These are phyloP conservation scores for Myripristis murdjan DNA, from an alignment of 2,797 vertebrate species.

Conservation along the genomic window DNA sequence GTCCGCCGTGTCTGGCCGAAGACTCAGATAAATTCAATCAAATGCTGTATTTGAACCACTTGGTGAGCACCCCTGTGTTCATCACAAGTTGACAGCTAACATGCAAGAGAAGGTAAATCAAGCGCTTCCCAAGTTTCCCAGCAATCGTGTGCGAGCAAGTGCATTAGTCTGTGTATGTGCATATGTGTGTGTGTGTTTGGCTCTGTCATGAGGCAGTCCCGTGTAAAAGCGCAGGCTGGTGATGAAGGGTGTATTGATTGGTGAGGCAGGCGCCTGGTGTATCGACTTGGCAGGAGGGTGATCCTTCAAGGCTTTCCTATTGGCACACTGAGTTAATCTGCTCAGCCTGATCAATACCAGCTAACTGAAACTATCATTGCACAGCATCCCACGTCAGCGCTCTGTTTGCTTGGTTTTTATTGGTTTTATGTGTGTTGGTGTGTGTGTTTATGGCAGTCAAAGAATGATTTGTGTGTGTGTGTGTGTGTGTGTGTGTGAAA, in stretches of 20 bases:
- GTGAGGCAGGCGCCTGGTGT: constrained; percentile 80
- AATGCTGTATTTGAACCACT: constrained; percentile 60
- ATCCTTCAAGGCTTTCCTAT: constrained; percentile 85
- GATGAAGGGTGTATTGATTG: constrained; percentile 83
- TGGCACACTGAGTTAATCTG: constrained; percentile 88
- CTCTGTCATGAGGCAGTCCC: constrained; percentile 56
- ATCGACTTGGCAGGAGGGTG: constrained; percentile 81
- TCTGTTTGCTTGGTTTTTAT: constrained; percentile 75
- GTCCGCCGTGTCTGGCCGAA: constrained; percentile 14
- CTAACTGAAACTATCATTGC: constrained; percentile 87
- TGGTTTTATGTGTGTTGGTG: constrained; percentile 67
- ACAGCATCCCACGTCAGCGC: constrained; percentile 73
- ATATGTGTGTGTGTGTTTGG: constrained; percentile 37
- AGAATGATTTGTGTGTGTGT: constrained; percentile 67
- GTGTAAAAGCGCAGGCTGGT: constrained; percentile 70
- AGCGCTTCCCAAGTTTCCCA: constrained; percentile 20
- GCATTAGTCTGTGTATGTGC: constrained; percentile 3
- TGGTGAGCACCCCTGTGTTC: constrained; percentile 22
- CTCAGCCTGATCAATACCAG: constrained; percentile 81
- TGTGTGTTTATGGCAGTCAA: constrained; percentile 65
- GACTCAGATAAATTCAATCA: constrained; percentile 27
- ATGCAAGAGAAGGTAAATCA: too few species aligned
- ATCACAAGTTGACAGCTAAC: too few species aligned
- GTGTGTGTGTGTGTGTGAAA: constrained; percentile 20
- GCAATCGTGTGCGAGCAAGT: constrained; percentile 6